Base-by-base conservation (phyloP, 2,797 vertebrate species). In the Otolemur crassicaudatus region DNA sequence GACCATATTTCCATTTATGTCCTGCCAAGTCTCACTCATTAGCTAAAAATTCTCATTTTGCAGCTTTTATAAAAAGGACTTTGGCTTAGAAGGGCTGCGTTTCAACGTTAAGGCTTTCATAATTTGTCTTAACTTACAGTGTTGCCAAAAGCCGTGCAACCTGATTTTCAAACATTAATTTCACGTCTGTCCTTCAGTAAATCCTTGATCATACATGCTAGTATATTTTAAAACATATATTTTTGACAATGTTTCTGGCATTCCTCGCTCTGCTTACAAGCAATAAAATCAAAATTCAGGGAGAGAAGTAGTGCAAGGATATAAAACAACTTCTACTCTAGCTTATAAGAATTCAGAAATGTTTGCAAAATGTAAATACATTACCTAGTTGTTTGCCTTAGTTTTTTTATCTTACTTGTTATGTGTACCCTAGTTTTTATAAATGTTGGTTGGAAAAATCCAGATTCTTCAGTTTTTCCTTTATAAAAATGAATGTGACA, bases 11-110 rank as follows among this genome's bases (percentile, higher is more conserved):
- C 90, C 94, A 97, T 79, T 98, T 96, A 96, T 97, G 96, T 97
- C 83, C 82, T 98, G 98, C 97, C 97, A 97, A 97, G 90, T 97
- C 92, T 96, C 69, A 85, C 88, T 98, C 93, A 97, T 97, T 97
- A 97, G 94, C 90, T 97, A 96, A 97, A 97, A 96, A 84, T 92
- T 97, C 93, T 97, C 94, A 95, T 97, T 96, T 97, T 97, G 63
- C 61, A 94, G 94, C 60, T 97, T 94, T 91, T 97, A 86, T 95
- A 82, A 92, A 95, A 92, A 94, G 7, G 31, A 96, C n/a, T 93
- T 91, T 93, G 85, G 73, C 61, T 96, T 92, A 81, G 31, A 27
- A 88, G n/a, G 34, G 63, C 34, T 4, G 73, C 90, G 29, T 91
- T 97, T 94, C 95, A 97, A 90, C 96, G 70, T 94, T 86, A 94